These are phyloP conservation scores for Calephelis perditalis DNA, from an alignment of 2,888 invertebrate species.

Conservation along the genomic window DNA sequence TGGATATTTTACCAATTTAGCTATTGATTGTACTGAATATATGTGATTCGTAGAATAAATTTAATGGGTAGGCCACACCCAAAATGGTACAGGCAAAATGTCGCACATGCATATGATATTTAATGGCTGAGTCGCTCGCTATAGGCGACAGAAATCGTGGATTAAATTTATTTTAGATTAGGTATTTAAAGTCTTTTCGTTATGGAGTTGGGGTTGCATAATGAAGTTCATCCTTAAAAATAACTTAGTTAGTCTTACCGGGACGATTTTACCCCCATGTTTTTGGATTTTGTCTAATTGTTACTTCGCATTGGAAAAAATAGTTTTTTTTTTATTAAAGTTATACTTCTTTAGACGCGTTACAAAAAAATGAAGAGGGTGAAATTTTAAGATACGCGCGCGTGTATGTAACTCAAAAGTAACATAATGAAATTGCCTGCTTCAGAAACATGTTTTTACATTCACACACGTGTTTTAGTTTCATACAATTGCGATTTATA, in stretches of 20 bases:
- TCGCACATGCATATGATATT: constrained; percentile 1
- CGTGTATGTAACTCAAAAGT: too few relatives aligned
- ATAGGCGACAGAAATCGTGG: background rate
- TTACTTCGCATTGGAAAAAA: too few relatives aligned
- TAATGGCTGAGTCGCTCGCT: background rate
- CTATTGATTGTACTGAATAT: background rate
- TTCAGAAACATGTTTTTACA: too few relatives aligned
- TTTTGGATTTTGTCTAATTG: too few relatives aligned
- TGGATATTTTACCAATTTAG: background rate
- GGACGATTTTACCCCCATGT: too few relatives aligned
- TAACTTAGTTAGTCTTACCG: background rate
- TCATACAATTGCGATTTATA: too few relatives aligned
- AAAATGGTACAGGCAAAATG: constrained; percentile 6
- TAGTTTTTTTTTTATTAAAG: too few relatives aligned
- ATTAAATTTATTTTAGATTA: background rate
- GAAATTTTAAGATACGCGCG: too few relatives aligned
- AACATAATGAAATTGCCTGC: too few relatives aligned
- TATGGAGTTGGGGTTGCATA: background rate
- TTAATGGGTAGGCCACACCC: constrained; percentile 8
- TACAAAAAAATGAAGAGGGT: too few relatives aligned
- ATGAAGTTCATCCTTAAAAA: background rate
- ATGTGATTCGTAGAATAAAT: constrained; percentile 4
- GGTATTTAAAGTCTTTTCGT: background rate
- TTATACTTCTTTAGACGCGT: too few relatives aligned
- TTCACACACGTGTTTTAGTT: too few relatives aligned